Percentiles rank a stretch among this genome's conserved stretches.
phyloP scores from a whole-genome alignment of 2,888 invertebrate species.

The Gari tellinella region DNA sequence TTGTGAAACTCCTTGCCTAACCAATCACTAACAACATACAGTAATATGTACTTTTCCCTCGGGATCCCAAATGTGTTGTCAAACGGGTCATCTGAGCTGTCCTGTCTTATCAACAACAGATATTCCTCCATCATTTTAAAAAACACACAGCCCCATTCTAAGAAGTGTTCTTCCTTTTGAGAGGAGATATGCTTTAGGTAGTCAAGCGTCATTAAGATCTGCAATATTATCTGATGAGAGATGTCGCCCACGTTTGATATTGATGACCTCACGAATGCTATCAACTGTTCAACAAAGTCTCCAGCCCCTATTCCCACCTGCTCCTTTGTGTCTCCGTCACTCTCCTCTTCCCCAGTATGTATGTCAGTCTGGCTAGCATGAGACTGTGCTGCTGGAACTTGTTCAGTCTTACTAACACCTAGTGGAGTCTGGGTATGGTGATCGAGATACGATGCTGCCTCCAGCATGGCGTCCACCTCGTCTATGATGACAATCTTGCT shows the following conservation, averaged over 20 bases:
- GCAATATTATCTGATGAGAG: conserved; percentile 22
- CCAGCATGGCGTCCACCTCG: conserved; percentile 9
- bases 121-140: conserved; percentile 53
- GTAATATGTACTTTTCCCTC: conserved; percentile 42
- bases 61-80: conserved; percentile 49
- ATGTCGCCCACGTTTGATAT: conserved; percentile 11
- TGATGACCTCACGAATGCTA: conserved; percentile 15
- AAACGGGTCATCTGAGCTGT: conserved; percentile 11
- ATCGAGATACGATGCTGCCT: conserved; percentile 6
- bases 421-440: no score
- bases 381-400: no score
- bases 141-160: conserved; percentile 30
- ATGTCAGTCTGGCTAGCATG: no score
- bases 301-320: conserved; percentile 7
- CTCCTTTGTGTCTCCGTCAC: no score
- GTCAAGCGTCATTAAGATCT: conserved; percentile 31
- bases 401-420: no score
- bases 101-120: conserved; percentile 22
- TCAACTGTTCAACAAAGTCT: conserved; percentile 29
- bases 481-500: conserved; percentile 2
- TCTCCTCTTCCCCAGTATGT: no score
- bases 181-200: conserved; percentile 34
- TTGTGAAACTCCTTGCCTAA: conserved; percentile 70
- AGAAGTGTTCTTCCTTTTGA: conserved; percentile 1
- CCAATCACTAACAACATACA: conserved; percentile 71